Evolutionary conservation across 2,113 vertebrate genomes (phyloP).

Genomic region (Rutilus rutilus): DNA sequence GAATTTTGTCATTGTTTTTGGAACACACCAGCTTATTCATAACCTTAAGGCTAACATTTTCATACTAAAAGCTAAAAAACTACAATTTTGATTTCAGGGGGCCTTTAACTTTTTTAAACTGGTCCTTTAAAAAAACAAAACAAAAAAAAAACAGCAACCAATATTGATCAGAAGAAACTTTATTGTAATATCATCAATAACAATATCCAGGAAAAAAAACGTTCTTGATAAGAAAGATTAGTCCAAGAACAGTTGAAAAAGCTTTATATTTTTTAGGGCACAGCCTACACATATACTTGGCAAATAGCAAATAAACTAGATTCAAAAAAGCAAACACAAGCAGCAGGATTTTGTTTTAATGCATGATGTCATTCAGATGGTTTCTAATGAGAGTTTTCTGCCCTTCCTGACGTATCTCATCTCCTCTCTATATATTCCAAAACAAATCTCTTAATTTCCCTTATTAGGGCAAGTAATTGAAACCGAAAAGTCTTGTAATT

Average conservation of each 20-base stretch:
- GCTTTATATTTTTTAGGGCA: background rate
- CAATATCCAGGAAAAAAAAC: too few species aligned
- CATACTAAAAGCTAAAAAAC: too few species aligned
- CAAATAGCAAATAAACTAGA: background rate
- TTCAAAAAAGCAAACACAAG: background rate
- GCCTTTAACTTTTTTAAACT: too few species aligned
- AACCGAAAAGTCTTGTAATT: background rate
- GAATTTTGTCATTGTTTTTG: too few species aligned
- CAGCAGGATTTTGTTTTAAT: background rate
- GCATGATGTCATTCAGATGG: background rate
- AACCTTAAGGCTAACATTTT: too few species aligned
- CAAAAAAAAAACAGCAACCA: too few species aligned
- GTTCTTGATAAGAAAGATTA: background rate
- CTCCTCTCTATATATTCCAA: background rate
- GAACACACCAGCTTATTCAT: too few species aligned
- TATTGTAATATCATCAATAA: too few species aligned
- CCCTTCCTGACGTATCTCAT: background rate
- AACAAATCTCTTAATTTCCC: constrained; percentile 16
- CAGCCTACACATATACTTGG: background rate
- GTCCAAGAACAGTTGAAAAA: background rate
- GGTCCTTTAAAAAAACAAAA: too few species aligned
- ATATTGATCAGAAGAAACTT: too few species aligned
- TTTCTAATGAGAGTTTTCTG: too few species aligned
- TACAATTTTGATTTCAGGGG: too few species aligned
- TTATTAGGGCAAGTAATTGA: constrained; percentile 28